These are phyloP conservation scores for Oreocharis arfaki DNA, from an alignment of 2,113 vertebrate genomes.

Conservation along the genomic window DNA sequence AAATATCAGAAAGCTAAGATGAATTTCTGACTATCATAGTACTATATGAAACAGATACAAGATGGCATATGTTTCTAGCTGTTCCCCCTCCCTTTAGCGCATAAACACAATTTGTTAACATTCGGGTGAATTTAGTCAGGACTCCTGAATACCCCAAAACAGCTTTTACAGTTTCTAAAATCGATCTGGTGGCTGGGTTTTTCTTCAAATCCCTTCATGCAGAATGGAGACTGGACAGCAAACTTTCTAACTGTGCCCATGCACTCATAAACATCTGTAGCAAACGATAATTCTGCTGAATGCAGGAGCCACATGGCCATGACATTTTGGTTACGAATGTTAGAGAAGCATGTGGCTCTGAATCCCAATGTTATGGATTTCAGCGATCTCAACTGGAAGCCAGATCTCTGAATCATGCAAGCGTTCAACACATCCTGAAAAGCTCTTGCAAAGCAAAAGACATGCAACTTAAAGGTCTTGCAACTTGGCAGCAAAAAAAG, in stretches of 20 bases:
- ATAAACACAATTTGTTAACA: conserved; percentile 11
- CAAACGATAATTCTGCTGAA: conserved; percentile 10
- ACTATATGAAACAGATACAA: conserved; percentile 7
- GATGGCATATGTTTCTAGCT: conserved; percentile 35
- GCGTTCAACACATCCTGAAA: neutral
- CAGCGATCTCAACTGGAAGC: neutral
- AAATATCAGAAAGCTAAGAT: conserved; percentile 18
- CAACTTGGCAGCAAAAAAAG: neutral
- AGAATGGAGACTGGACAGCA: conserved; percentile 33
- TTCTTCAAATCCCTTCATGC: conserved; percentile 42
- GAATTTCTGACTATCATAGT: neutral
- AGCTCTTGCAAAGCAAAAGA: neutral
- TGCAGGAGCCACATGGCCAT: conserved; percentile 7
- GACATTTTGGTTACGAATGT: conserved; percentile 28
- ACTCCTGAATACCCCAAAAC: conserved; percentile 19
- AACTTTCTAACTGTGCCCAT: conserved; percentile 24
- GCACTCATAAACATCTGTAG: conserved; percentile 52
- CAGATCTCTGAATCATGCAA: neutral
- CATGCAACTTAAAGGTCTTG: fast-evolving
- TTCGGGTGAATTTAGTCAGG: conserved; percentile 18
- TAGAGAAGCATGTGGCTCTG: conserved; percentile 19
- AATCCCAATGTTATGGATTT: neutral
- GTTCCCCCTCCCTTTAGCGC: neutral
- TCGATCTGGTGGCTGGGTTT: neutral
- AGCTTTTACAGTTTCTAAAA: conserved; percentile 39